Conservation (phyloP, 2,797 vertebrate species). For the Octomys mimax region DNA sequence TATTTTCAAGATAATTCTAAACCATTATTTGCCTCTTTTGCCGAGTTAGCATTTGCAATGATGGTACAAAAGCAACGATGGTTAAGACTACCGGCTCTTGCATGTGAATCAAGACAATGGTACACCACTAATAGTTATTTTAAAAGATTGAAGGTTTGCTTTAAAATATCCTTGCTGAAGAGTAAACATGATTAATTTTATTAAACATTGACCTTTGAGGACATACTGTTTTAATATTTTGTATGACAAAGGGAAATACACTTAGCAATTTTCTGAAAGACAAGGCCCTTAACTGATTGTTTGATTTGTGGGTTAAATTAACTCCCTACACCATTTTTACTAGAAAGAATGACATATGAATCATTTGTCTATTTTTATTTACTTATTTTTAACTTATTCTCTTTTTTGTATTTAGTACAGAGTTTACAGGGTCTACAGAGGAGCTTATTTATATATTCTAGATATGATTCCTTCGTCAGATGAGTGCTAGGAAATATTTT, state of each 20-base stretch:
- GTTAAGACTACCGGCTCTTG: background rate
- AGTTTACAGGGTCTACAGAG: no score
- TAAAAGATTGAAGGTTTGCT: background rate
- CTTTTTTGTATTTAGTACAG: no score
- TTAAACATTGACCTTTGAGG: background rate
- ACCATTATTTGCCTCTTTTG: background rate
- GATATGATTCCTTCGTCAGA: background rate
- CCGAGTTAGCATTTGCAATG: background rate
- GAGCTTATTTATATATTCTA: background rate
- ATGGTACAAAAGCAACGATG: background rate
- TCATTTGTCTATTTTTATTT: background rate
- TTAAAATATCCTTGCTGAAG: background rate
- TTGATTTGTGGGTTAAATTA: conserved; percentile 6
- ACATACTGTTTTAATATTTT: background rate
- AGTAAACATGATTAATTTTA: conserved; percentile 21
- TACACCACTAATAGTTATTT: background rate
- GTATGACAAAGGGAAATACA: background rate
- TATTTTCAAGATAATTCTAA: background rate
- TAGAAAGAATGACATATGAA: background rate
- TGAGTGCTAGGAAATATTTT: background rate
- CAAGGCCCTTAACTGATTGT: background rate
- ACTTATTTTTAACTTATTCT: no score
- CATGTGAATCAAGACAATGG: background rate
- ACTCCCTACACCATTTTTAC: background rate
- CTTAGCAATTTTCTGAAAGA: background rate